phyloP scores from a whole-genome alignment of 2,797 vertebrate species.

The Centropyge bicolor region DNA sequence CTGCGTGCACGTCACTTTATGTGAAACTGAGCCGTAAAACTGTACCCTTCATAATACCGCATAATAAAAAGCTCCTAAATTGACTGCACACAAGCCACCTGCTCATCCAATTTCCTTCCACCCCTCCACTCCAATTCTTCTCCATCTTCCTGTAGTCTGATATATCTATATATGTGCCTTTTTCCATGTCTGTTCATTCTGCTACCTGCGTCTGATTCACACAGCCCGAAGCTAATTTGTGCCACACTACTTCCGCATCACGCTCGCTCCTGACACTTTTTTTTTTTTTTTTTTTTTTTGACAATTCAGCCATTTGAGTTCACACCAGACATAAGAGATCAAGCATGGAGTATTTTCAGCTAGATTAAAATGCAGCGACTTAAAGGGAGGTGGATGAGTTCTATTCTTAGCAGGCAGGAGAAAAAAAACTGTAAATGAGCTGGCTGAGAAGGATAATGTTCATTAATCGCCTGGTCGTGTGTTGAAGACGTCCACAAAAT shows the following conservation, averaged over 20 bases:
- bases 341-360: neutral
- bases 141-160: constrained; percentile 5
- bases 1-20: neutral
- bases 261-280: neutral
- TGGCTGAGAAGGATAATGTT: neutral
- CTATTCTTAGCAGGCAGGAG: neutral
- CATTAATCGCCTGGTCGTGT: neutral
- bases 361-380: neutral
- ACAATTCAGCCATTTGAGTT: neutral
- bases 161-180: neutral
- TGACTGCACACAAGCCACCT: constrained; percentile 5
- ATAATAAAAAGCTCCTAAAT: constrained; percentile 22
- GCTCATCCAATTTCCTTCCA: constrained; percentile 11
- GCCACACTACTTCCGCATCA: constrained; percentile 6
- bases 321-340: neutral
- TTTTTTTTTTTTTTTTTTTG: neutral
- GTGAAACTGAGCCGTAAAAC: constrained; percentile 24
- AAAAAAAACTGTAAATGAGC: neutral
- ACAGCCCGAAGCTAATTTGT: constrained; percentile 8
- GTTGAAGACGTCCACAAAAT: neutral
- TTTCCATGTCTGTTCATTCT: neutral
- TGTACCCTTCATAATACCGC: neutral
- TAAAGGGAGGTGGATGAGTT: neutral
- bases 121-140: neutral
- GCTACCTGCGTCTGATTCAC: constrained; percentile 23